Base-by-base conservation (phyloP, 2,888 invertebrate genomes). In the Drosophila mimica region DNA sequence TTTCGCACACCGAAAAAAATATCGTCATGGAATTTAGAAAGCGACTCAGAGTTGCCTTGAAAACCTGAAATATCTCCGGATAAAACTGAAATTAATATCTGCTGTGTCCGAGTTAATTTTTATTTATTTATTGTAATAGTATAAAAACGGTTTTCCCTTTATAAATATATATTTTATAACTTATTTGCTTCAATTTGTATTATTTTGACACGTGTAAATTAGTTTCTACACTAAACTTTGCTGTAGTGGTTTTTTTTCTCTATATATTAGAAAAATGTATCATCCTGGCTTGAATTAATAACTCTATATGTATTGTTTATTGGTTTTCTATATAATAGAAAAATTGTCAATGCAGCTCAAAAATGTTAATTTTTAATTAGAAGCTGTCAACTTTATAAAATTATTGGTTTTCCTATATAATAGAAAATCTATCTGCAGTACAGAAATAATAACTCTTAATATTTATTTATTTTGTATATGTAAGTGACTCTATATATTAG, bases 1-100 rank as follows among this genome's bases (percentile, higher is more conserved):
- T 64, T 25, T 52, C 13, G 38, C 13, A 56, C 56, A 56, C 56
- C 7, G 13, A 5, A 56, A 56, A n/a, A 56, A 56, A 38, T 17
- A 5, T 33, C 20, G 6, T 2, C n/a, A 25, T 25, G 25, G 2
- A 15, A 46, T 46, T 46, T 25, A 25, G 20, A 46, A 25, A 4
- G 8, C 7, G 13, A 20, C 46, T 20, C 7, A 4, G 15, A 46
- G 20, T 46, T 15, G 15, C 25, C 15, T 25, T 25, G 20, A 46
- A 25, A 25, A 15, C 28, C 46, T 4, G 1, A 25, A 25, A 15
- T 25, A 15, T 46, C 1, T 15, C 1, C 15, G 8, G 8, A 25
- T 4, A 4, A 1, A 15, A 25, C 20, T 20, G 20, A 46, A 8
- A 25, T 8, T 8, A 2, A 15, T 25, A 20, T 46, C 7, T 13